These are phyloP conservation scores for Takifugu ocellatus DNA, from an alignment of 2,797 vertebrate genomes.

Conservation along the genomic window DNA sequence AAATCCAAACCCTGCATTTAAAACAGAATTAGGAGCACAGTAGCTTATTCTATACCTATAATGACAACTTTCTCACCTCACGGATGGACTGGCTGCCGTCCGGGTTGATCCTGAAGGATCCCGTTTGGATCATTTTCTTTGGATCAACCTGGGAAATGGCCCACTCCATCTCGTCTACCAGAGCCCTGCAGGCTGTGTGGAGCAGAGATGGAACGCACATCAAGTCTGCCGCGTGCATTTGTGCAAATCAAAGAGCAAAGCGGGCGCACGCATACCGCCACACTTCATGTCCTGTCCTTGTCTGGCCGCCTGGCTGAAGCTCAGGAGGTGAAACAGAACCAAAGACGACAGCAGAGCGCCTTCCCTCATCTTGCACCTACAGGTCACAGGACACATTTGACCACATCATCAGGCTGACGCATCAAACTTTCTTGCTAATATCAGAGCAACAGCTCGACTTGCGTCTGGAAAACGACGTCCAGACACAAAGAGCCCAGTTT, in stretches of 20 bases:
- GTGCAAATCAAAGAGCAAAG: too few relatives aligned
- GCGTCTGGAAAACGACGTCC: neutral
- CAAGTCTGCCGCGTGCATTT: neutral
- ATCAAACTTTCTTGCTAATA: neutral
- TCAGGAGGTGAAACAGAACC: constrained; percentile 68
- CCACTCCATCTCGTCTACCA: constrained; percentile 97
- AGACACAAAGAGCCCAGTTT: neutral
- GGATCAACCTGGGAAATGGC: constrained; percentile 89
- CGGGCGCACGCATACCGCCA: constrained; percentile 76
- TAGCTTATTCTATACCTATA: too few relatives aligned
- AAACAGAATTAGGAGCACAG: neutral
- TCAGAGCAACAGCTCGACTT: neutral
- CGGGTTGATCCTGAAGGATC: constrained; percentile 95
- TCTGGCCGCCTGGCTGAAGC: constrained; percentile 67
- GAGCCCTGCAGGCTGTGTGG: constrained; percentile 85
- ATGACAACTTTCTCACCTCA: constrained; percentile 79
- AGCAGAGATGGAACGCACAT: neutral
- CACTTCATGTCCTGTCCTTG: constrained; percentile 90
- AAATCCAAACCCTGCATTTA: neutral
- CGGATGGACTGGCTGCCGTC: constrained; percentile 92
- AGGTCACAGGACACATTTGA: constrained; percentile 15
- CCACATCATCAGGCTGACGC: constrained; percentile 2
- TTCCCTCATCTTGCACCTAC: constrained; percentile 66
- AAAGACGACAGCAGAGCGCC: constrained; percentile 52
- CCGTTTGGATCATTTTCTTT: constrained; percentile 92